phyloP scores from a whole-genome alignment of 30 jellyfish, hydroid and myxozoan genomes.

The Aurelia aurita region DNA sequence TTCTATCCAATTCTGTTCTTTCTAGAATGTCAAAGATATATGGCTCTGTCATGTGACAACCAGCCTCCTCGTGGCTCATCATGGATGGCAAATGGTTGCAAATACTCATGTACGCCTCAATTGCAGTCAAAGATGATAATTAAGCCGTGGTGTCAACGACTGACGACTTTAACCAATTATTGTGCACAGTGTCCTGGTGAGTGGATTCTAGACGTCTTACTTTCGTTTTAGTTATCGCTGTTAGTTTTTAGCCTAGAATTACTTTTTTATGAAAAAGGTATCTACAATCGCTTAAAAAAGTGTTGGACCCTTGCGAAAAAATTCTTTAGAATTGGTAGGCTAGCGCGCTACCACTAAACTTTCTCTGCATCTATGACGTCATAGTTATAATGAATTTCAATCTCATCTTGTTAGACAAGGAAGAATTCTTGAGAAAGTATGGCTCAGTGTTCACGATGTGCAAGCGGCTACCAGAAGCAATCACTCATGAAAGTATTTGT shows the following conservation, averaged over 20 bases:
- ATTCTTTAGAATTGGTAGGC: too few species aligned
- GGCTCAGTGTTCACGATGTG: constrained; percentile 25
- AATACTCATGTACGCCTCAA: constrained; percentile 24
- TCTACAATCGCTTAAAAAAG: too few species aligned
- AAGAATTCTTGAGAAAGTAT: constrained; percentile 17
- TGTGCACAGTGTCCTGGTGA: constrained; percentile 72
- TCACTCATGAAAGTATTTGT: constrained; percentile 44
- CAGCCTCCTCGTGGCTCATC: constrained; percentile 9
- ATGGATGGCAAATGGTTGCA: constrained; percentile 71
- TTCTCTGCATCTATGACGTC: too few species aligned
- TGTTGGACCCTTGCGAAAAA: too few species aligned
- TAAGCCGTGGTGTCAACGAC: constrained; percentile 64
- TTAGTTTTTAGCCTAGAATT: background rate
- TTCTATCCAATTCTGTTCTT: too few species aligned
- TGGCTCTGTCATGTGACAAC: constrained; percentile 3
- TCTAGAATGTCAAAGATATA: constrained; percentile 51
- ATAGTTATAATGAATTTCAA: too few species aligned
- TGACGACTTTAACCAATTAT: background rate
- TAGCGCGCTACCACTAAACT: too few species aligned
- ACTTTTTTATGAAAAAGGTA: too few species aligned
- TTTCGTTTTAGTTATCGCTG: background rate
- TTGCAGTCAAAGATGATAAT: background rate
- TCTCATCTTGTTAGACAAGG: constrained; percentile 1
- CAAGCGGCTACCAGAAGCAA: constrained; percentile 33
- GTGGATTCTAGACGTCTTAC: too few species aligned